Base-by-base conservation (phyloP, 1,140 invertebrate genomes). In the Drosophila chauvacae region DNA sequence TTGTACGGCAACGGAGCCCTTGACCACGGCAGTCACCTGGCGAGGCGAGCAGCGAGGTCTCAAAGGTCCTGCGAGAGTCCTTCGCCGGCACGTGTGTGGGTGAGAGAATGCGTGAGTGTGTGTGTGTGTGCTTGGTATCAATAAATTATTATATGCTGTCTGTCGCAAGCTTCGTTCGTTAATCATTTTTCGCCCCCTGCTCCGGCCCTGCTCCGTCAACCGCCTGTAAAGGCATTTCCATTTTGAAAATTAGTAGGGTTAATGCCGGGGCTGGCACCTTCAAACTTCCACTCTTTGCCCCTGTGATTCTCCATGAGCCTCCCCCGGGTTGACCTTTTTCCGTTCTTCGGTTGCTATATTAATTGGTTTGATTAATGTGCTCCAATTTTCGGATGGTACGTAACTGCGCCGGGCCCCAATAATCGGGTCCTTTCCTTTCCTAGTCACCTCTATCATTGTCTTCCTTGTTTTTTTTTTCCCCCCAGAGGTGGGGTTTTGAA, bases 351-450 rank as follows among this genome's bases (percentile, higher is more conserved):
- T 42, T 57, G 33, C 48, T 18, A 51, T 51, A 88, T 84, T 88
- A 88, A 88, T 88, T 88, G 84, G 77, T 72, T 77, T 88, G 84
- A 88, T 88, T 88, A 88, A 88, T 88, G 85, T 84, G 77, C 85
- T 81, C 77, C 77, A 80, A 84, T 81, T 81, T 88, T 61, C 62
- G 80, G 68, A 63, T 88, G 57, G 59, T 87, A 74, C 77, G 64
- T 81, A 85, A 84, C 68, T 37, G 50, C 53, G 58, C 44, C 41
- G 30, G 72, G 57, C 51, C 57, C 44, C 73, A 57, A 59, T 62
- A 57, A 70, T 77, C 37, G 48, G 56, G 53, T 4, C 20, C 28
- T 59, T 76, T 75, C 37, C 59, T 62, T 59, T 47, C 33, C 37
- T 30, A 58, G 42, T 35, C 16, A 48, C 73, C 39, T 77, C 48